Conservation (phyloP, 2,888 invertebrate species). For the Caenorhabditis sp. region DNA sequence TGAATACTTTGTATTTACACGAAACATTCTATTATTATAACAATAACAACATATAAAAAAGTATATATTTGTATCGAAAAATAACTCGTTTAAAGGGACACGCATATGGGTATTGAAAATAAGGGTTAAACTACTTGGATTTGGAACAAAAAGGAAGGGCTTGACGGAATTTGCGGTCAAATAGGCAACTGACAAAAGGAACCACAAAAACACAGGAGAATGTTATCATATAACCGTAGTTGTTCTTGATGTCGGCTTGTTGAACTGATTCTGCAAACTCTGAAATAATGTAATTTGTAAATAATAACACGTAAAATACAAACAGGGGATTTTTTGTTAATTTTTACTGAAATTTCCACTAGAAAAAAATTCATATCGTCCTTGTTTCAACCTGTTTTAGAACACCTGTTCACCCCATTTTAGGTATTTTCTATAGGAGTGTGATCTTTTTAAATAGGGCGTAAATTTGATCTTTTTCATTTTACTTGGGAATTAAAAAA, state of each 20-base stretch:
- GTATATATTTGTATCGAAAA: not conserved
- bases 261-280: not conserved
- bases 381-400: too few relatives aligned
- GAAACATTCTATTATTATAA: not conserved
- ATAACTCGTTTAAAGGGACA: not conserved
- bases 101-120: not conserved
- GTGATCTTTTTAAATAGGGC: too few relatives aligned
- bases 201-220: constrained; percentile 27
- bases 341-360: constrained; percentile 12
- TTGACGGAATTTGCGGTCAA: constrained; percentile 7
- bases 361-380: constrained; percentile 4
- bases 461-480: too few relatives aligned
- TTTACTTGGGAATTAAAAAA: too few relatives aligned
- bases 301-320: too few relatives aligned
- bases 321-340: constrained; percentile 10
- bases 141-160: not conserved
- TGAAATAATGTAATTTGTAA: not conserved
- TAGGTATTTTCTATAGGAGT: too few relatives aligned
- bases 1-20: too few relatives aligned
- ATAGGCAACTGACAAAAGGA: constrained; percentile 18
- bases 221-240: constrained; percentile 30
- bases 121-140: not conserved
- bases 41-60: not conserved
- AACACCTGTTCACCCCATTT: too few relatives aligned
- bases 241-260: constrained; percentile 6